A percentile compares a stretch with the other conserved stretches of the same genome.
Evolutionary conservation across 2,888 invertebrate species (phyloP).

Genomic region (Hydrotaea cyrtoneurina): DNA sequence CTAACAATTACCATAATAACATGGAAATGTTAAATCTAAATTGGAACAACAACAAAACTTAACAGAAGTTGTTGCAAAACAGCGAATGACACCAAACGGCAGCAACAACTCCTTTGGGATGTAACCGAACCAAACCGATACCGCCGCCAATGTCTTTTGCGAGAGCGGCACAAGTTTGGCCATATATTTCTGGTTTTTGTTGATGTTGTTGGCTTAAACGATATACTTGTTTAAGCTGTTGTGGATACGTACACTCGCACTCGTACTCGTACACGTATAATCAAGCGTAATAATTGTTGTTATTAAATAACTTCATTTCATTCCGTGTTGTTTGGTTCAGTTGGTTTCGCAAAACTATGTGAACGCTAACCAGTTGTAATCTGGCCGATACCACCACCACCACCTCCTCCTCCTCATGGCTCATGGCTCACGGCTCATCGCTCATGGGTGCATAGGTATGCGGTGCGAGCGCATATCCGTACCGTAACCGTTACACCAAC

Average conservation of each 20-base stretch:
- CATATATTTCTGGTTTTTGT: not conserved
- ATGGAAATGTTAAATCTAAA: constrained; percentile 37
- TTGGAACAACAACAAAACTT: not conserved
- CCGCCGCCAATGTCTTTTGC: not conserved
- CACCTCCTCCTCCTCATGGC: not conserved
- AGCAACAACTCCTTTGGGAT: not conserved
- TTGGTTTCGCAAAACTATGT: not conserved
- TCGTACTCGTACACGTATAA: not conserved
- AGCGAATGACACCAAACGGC: not conserved
- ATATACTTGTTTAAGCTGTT: not conserved
- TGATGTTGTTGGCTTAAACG: no score
- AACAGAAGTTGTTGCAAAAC: no score
- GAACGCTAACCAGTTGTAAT: not conserved
- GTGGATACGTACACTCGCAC: not conserved
- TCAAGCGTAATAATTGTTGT: constrained; percentile 31
- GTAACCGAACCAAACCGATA: not conserved
- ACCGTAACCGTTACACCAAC: not conserved
- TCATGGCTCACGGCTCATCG: not conserved
- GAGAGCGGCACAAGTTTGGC: not conserved
- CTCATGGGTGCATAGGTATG: not conserved
- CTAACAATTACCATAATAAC: constrained; percentile 15
- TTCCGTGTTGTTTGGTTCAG: not conserved
- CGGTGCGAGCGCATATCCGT: not conserved
- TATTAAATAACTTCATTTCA: constrained; percentile 36
- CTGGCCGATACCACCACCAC: not conserved